Evolutionary conservation across 2,113 vertebrate species (phyloP), one percentile per base, ranked within the genome.

Genomic region (Calonectris borealis): DNA sequence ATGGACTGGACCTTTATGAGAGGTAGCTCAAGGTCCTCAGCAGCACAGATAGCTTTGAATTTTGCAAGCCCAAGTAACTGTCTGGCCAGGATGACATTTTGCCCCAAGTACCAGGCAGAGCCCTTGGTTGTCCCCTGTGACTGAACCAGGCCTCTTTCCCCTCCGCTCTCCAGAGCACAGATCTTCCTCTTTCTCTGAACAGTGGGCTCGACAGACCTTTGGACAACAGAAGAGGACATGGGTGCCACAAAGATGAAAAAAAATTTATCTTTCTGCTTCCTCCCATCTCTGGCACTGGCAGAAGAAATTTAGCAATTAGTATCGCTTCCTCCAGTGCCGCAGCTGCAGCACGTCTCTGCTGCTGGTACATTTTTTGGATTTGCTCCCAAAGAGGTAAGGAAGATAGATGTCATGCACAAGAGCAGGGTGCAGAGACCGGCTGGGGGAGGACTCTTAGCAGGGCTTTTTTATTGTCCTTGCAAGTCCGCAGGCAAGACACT

Each of bases 311-410:
- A 60, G 9, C 11, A 40, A 40, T 40, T 40, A 29, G 25, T 24
- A 27, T 38, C 2, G 0, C 16, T 48, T 82, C 21, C 34, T 68
- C 13, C 48, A 27, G 13, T 7, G 26, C 31, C 1, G 0, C 46
- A 91, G 65, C 24, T 76, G 34, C 29, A 77, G 79, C 24, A 44
- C 0, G 0, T 52, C 58, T 82, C 60, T 76, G 73, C 49, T 83
- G 36, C 40, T 58, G 57, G 13, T 32, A 12, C 11, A 4, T 17
- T 42, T 38, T 62, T 38, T 49, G 38, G 18, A 15, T 61, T 88
- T 78, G 24, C 8, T 61, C 51, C 66, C 77, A 58, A 17, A 27
- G 0, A 1, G 5, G 8, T 66, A 38, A 86, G 31, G 61, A 24
- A 42, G 6, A 32, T 29, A 0, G 0, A 6, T 27, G n/a, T 32